Evolutionary conservation across 2,888 invertebrate genomes (phyloP).

Genomic region (Yponomeuta sedellus): DNA sequence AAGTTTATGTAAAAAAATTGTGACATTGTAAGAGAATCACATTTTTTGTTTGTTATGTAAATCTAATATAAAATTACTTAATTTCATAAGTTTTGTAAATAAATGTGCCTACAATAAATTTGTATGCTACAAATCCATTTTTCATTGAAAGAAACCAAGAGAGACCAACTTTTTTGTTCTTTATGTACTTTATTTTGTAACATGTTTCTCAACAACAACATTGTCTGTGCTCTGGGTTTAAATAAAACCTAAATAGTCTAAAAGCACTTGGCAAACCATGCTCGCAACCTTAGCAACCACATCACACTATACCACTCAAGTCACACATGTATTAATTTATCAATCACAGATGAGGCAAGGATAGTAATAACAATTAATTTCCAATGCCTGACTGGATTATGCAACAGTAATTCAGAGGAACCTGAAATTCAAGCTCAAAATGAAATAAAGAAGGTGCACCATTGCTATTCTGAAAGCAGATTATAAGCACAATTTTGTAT

Average conservation of each 20-base stretch:
- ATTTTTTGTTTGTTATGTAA: background rate
- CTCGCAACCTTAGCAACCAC: background rate
- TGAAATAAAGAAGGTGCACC: too few relatives aligned
- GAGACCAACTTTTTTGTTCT: background rate
- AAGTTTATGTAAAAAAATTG: slow-evolving; percentile 19
- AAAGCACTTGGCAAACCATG: slow-evolving; percentile 3
- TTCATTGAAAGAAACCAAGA: background rate
- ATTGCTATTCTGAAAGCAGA: too few relatives aligned
- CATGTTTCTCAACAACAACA: slow-evolving; percentile 12
- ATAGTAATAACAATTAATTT: background rate
- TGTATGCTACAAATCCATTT: background rate
- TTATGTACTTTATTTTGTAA: background rate
- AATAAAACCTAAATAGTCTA: background rate
- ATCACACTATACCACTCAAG: background rate
- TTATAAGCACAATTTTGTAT: too few relatives aligned
- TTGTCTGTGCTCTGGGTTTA: slow-evolving; percentile 9
- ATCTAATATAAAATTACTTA: slow-evolving; percentile 5
- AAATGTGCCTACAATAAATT: slow-evolving; percentile 1
- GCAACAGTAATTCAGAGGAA: too few relatives aligned
- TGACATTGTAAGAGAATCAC: background rate
- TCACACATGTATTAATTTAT: background rate
- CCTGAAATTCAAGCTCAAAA: too few relatives aligned
- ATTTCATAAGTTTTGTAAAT: slow-evolving; percentile 9
- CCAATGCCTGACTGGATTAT: background rate
- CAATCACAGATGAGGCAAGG: background rate